These are phyloP conservation scores for Falco concolor DNA, from an alignment of 2,797 vertebrate genomes.

Conservation along the genomic window DNA sequence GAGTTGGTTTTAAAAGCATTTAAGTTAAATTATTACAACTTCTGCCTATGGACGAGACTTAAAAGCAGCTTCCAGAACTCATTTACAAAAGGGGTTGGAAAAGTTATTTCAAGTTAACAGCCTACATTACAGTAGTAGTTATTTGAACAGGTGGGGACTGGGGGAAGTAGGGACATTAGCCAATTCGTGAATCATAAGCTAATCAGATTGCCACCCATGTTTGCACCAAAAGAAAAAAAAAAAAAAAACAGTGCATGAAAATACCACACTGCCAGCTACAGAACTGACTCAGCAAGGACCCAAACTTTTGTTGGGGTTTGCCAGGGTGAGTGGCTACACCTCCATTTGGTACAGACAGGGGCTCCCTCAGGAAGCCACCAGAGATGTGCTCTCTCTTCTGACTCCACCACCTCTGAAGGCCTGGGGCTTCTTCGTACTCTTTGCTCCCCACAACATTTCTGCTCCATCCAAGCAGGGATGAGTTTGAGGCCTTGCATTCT, in stretches of 20 bases:
- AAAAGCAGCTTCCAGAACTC: constrained; percentile 14
- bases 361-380: neutral
- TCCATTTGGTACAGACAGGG: neutral
- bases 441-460: neutral
- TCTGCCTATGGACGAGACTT: neutral
- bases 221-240: constrained; percentile 37
- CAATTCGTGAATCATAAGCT: constrained; percentile 60
- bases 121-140: constrained; percentile 34
- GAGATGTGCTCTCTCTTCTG: neutral
- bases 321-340: neutral
- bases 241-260: neutral
- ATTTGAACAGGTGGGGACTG: constrained; percentile 63
- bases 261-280: neutral
- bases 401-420: neutral
- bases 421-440: neutral
- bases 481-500: neutral
- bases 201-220: constrained; percentile 54
- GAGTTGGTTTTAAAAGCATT: neutral
- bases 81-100: constrained; percentile 36
- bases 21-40: neutral
- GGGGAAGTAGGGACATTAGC: constrained; percentile 51
- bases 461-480: neutral
- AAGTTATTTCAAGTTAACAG: constrained; percentile 41
- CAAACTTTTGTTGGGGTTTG: neutral
- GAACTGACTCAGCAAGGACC: constrained; percentile 14